Percentiles rank a stretch among this genome's conserved stretches.
Evolutionary conservation across 2,113 vertebrate genomes (phyloP).

Genomic region (Spermophilus dauricus): DNA sequence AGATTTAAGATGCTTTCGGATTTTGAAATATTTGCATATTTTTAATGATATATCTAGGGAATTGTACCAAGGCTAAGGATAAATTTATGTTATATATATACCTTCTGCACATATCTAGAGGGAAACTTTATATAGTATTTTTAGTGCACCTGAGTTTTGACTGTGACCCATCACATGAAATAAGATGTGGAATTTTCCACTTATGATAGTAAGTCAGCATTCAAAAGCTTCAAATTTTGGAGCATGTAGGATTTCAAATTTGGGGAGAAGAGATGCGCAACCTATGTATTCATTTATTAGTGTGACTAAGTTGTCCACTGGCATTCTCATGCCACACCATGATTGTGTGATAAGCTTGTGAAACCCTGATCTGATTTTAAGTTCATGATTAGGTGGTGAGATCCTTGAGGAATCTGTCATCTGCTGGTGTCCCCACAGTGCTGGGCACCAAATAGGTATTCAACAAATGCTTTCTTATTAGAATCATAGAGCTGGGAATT

Average conservation of each 20-base stretch:
- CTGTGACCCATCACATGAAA: neutral
- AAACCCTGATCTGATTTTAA: neutral
- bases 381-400: neutral
- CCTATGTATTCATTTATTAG: neutral
- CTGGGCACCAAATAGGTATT: neutral
- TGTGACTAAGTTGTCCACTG: neutral
- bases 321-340: too few species aligned
- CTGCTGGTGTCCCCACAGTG: neutral
- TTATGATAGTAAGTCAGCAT: neutral
- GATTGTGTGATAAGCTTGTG: neutral
- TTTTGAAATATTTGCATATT: neutral
- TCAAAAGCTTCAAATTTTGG: neutral
- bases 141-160: neutral
- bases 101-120: too few species aligned
- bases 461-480: neutral
- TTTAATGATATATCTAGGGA: neutral
- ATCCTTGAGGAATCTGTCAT: neutral
- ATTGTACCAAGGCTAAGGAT: neutral
- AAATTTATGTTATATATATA: neutral
- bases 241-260: neutral
- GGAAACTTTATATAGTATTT: neutral
- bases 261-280: neutral
- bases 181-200: neutral
- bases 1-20: neutral
- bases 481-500: neutral